Conservation (phyloP, 2,888 invertebrate species). For the Stratiomys singularior region DNA sequence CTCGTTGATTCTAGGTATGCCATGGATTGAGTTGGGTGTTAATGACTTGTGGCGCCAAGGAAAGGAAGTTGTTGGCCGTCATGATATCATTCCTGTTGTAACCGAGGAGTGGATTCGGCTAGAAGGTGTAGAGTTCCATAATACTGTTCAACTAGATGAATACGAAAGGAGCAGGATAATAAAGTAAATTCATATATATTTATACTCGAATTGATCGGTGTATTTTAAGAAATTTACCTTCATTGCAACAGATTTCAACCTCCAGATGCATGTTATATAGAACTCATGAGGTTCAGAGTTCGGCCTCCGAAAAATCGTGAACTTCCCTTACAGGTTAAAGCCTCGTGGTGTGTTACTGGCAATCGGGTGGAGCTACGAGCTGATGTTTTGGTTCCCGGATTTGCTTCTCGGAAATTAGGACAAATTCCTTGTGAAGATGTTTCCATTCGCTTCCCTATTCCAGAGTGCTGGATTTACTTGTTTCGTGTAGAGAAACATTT, state of each 20-base stretch:
- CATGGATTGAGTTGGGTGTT: slow-evolving; percentile 94
- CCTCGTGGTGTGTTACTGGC: slow-evolving; percentile 87
- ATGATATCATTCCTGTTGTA: slow-evolving; percentile 98
- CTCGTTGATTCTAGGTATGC: slow-evolving; percentile 76
- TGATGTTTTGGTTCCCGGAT: slow-evolving; percentile 96
- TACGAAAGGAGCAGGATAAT: slow-evolving; percentile 87
- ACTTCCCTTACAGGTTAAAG: slow-evolving; percentile 93
- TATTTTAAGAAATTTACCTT: neutral
- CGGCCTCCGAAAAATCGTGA: slow-evolving; percentile 96
- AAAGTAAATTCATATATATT: slow-evolving; percentile 72
- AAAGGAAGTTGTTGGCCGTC: slow-evolving; percentile 98
- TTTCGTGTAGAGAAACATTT: slow-evolving; percentile 99
- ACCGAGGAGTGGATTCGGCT: slow-evolving; percentile 99
- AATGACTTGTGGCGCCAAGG: slow-evolving; percentile 98
- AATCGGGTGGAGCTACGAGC: slow-evolving; percentile 94
- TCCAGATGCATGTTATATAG: slow-evolving; percentile 97
- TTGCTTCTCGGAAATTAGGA: slow-evolving; percentile 93
- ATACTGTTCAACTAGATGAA: slow-evolving; percentile 90
- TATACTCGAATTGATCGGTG: neutral
- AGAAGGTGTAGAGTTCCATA: slow-evolving; percentile 94
- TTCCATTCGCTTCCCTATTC: slow-evolving; percentile 94
- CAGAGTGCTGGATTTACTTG: slow-evolving; percentile 99
- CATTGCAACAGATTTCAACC: slow-evolving; percentile 86
- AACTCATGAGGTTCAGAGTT: slow-evolving; percentile 94
- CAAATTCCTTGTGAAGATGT: slow-evolving; percentile 99